Conservation (phyloP, 2,888 invertebrate species). For the Eupeodes luniger region DNA sequence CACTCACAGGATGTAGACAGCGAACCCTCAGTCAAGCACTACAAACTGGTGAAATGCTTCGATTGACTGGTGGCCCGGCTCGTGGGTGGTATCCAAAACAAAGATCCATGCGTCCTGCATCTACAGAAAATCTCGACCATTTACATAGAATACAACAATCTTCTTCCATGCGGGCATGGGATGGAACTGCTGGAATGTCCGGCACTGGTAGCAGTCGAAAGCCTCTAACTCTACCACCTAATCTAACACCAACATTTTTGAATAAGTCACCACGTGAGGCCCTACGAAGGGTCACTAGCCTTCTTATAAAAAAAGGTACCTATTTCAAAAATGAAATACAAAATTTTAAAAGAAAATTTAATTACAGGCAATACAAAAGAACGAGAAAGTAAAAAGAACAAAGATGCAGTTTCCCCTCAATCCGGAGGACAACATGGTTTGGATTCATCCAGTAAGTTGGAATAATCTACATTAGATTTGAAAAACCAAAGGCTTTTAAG, state of each 20-base stretch:
- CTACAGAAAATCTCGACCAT: constrained; percentile 93
- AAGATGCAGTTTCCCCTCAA: constrained; percentile 73
- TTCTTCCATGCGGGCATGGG: constrained; percentile 85
- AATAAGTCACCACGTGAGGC: constrained; percentile 95
- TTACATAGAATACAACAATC: constrained; percentile 83
- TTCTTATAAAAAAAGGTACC: constrained; percentile 92
- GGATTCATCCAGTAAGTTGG: constrained; percentile 70
- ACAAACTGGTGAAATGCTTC: constrained; percentile 91
- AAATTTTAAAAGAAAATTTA: not conserved
- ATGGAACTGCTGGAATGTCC: constrained; percentile 83
- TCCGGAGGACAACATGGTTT: constrained; percentile 56
- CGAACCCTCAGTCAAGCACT: constrained; percentile 85
- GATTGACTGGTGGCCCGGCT: constrained; percentile 92
- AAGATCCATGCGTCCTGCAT: constrained; percentile 89
- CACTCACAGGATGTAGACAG: constrained; percentile 85
- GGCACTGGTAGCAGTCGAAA: constrained; percentile 87
- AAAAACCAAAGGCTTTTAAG: too few relatives aligned
- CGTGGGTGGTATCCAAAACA: constrained; percentile 94
- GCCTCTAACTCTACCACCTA: constrained; percentile 94
- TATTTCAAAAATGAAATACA: constrained; percentile 78
- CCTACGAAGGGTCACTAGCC: constrained; percentile 93
- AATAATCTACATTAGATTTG: too few relatives aligned
- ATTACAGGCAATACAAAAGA: constrained; percentile 72
- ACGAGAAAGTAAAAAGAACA: constrained; percentile 72
- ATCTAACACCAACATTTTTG: constrained; percentile 95